Evolutionary conservation across 2,113 vertebrate genomes (phyloP).

Genomic region (Eclectus roratus): DNA sequence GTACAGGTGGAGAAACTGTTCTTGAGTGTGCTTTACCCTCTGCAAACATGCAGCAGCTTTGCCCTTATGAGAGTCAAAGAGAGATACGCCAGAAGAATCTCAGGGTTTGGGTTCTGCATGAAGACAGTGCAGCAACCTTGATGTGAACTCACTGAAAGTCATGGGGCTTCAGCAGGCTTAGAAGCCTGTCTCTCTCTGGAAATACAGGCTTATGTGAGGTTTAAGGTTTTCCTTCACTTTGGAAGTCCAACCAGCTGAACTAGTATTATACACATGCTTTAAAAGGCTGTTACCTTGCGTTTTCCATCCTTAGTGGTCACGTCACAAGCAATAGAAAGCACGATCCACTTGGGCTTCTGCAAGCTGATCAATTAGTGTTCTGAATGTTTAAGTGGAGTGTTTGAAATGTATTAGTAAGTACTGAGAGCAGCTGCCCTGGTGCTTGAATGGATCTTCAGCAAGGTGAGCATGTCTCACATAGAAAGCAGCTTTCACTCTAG

Average conservation of each 20-base stretch:
- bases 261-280: accelerated
- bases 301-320: accelerated
- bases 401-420: background rate
- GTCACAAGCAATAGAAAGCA: background rate
- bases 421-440: background rate
- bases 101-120: background rate
- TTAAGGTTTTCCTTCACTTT: background rate
- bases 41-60: background rate
- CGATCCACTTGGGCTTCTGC: background rate
- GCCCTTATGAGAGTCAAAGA: background rate
- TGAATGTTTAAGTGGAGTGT: background rate
- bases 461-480: accelerated
- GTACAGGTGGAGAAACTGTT: background rate
- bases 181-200: background rate
- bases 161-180: background rate
- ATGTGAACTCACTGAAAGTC: background rate
- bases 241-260: background rate
- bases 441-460: background rate
- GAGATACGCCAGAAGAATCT: background rate
- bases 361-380: background rate
- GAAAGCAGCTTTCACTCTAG: background rate
- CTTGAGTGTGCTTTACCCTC: accelerated
- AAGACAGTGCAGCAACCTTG: background rate
- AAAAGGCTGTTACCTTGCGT: background rate
- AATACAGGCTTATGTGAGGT: accelerated